Percentiles rank a stretch among this genome's conserved stretches.
These are phyloP conservation scores for Athalia cordata DNA, from an alignment of 2,888 invertebrate genomes.

Conservation along the genomic window DNA sequence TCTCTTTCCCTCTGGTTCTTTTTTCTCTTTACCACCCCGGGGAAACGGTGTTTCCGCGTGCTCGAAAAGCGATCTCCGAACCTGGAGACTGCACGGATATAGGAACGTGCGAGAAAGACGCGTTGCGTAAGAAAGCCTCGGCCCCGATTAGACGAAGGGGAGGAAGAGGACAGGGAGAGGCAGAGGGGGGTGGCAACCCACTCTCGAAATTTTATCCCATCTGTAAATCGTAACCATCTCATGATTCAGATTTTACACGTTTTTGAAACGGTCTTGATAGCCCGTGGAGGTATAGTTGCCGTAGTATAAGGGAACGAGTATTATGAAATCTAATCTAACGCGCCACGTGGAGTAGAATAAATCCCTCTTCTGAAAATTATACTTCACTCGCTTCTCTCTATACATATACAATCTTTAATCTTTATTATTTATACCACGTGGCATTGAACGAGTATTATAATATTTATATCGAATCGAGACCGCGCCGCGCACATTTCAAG, in stretches of 20 bases:
- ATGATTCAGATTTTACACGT: conserved; percentile 13
- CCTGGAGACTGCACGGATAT: neutral
- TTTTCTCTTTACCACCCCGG: too few relatives aligned
- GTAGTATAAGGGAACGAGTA: neutral
- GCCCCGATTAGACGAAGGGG: conserved; percentile 41
- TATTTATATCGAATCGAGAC: too few relatives aligned
- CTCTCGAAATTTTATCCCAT: conserved; percentile 19
- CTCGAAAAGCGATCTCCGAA: too few relatives aligned
- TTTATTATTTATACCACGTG: too few relatives aligned
- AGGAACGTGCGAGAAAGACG: conserved; percentile 29
- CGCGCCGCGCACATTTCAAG: neutral
- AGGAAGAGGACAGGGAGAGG: neutral
- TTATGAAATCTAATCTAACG: conserved; percentile 26
- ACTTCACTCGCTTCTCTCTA: too few relatives aligned
- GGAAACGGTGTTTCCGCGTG: too few relatives aligned
- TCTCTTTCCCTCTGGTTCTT: too few relatives aligned
- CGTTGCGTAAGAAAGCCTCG: conserved; percentile 44
- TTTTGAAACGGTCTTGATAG: conserved; percentile 14
- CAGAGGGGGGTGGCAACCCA: conserved; percentile 15
- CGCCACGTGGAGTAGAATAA: neutral
- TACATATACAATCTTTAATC: too few relatives aligned
- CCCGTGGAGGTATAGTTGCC: conserved; percentile 12
- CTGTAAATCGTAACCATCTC: conserved; percentile 24
- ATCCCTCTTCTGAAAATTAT: too few relatives aligned
- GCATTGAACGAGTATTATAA: too few relatives aligned